Percentiles rank a stretch among this genome's conserved stretches.
phyloP scores from a whole-genome alignment of 2,113 vertebrate genomes.

The Corythornis madagascariensis region DNA sequence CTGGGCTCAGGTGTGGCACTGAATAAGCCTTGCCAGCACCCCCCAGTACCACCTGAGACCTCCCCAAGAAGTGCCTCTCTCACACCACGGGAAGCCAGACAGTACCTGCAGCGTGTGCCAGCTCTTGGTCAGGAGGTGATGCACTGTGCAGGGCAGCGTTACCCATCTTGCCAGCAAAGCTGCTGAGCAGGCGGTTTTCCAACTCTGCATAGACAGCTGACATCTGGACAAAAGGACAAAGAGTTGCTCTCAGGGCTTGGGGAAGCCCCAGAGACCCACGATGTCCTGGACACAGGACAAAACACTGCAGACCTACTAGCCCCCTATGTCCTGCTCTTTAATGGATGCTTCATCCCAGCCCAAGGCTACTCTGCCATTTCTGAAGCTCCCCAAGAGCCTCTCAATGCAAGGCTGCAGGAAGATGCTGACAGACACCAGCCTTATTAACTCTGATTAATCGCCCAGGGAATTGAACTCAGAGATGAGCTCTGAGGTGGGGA shows the following conservation, averaged over 20 bases:
- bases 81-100: rapidly evolving
- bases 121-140: conserved; percentile 79
- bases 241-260: neutral
- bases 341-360: neutral
- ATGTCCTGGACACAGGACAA: neutral
- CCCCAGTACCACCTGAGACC: neutral
- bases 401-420: neutral
- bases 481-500: neutral
- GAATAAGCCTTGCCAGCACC: neutral
- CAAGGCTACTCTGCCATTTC: neutral
- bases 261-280: neutral
- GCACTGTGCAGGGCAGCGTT: conserved; percentile 70
- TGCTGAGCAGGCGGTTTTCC: conserved; percentile 82
- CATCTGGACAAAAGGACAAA: conserved; percentile 79
- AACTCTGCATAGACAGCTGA: conserved; percentile 93
- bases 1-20: rapidly evolving
- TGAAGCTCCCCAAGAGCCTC: neutral
- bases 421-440: neutral
- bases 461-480: neutral
- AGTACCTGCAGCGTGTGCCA: conserved; percentile 75
- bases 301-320: rapidly evolving
- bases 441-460: neutral
- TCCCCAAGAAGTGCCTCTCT: neutral
- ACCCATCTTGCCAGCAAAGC: conserved; percentile 83
- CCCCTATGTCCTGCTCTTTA: neutral